Percentiles rank a stretch among this genome's conserved stretches.
Conservation (phyloP, 2,797 vertebrate species). For the Pitangus sulphuratus region DNA sequence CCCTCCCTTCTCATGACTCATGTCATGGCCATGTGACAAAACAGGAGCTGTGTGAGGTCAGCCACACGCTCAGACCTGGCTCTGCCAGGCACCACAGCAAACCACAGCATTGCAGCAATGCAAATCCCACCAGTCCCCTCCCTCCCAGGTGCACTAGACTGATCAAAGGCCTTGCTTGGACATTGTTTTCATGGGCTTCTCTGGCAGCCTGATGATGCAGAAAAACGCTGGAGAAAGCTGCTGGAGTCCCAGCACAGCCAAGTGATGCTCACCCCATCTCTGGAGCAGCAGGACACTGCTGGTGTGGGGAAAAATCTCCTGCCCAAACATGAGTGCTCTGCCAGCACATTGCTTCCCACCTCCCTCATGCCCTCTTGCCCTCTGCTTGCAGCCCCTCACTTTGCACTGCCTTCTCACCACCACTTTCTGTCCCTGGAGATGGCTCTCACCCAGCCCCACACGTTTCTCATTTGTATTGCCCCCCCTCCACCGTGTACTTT, state of each 20-base stretch:
- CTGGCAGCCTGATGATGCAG: not conserved
- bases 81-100: not conserved
- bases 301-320: not conserved
- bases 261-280: not conserved
- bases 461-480: not conserved
- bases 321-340: not conserved
- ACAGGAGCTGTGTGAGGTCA: not conserved
- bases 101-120: not conserved
- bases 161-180: not conserved
- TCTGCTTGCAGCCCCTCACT: not conserved
- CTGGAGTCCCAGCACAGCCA: not conserved
- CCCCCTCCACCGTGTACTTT: not conserved
- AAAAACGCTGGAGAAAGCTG: not conserved
- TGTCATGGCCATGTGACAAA: not conserved
- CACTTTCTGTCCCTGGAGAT: not conserved
- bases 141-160: not conserved
- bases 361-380: not conserved
- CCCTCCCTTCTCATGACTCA: not conserved
- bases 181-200: not conserved
- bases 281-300: not conserved
- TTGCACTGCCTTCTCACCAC: not conserved
- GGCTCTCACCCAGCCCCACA: not conserved
- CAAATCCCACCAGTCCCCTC: not conserved
- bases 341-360: not conserved
- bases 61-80: fast-evolving